These are phyloP conservation scores for Neotoma lepida DNA, from an alignment of 2,113 vertebrate species.

Conservation along the genomic window DNA sequence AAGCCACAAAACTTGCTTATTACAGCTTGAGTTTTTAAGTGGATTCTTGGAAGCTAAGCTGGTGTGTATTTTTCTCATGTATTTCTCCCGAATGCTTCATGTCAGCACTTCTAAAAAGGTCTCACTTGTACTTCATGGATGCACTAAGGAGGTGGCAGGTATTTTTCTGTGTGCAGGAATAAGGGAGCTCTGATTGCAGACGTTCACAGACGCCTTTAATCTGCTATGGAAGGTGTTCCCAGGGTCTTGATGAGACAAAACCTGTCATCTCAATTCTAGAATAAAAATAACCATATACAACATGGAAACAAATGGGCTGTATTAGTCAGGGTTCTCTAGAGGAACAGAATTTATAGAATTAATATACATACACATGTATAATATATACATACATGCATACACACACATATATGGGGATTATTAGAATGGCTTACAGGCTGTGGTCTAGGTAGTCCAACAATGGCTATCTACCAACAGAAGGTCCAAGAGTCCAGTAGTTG, in stretches of 20 bases:
- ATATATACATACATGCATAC: background rate
- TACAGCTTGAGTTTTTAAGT: background rate
- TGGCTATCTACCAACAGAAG: background rate
- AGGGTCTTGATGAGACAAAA: constrained; percentile 26
- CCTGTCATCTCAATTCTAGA: background rate
- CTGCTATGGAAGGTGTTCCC: constrained; percentile 28
- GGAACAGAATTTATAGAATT: background rate
- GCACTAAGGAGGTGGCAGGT: constrained; percentile 50
- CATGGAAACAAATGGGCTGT: background rate
- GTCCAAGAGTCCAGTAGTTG: background rate
- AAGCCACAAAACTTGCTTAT: background rate
- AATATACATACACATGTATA: background rate
- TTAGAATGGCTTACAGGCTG: background rate
- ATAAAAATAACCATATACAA: background rate
- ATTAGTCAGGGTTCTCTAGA: background rate
- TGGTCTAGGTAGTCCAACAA: background rate
- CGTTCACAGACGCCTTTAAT: constrained; percentile 48
- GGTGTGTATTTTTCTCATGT: background rate
- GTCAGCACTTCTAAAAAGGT: background rate
- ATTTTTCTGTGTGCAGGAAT: constrained; percentile 22
- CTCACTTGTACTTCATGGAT: constrained; percentile 81
- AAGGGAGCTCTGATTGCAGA: background rate
- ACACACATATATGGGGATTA: background rate
- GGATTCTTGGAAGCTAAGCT: background rate
- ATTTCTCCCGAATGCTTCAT: background rate